Conservation (phyloP, 2,113 vertebrate genomes). For the Hippocampus comes region DNA sequence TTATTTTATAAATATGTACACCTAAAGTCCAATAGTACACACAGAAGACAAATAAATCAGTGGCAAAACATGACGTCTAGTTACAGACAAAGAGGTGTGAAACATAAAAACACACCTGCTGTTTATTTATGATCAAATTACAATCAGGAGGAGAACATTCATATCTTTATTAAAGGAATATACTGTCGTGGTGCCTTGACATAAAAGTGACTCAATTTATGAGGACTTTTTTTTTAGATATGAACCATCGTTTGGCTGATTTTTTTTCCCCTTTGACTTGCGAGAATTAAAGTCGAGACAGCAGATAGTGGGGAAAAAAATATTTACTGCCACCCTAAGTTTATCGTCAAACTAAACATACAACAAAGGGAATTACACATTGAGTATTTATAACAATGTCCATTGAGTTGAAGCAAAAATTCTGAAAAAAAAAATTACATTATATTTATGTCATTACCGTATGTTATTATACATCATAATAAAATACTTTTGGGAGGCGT, state of each 20-base stretch:
- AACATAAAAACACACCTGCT: neutral
- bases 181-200: neutral
- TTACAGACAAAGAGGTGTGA: constrained; percentile 1
- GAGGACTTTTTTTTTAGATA: neutral
- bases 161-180: constrained; percentile 31
- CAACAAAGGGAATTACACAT: too few relatives aligned
- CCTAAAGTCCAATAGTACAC: constrained; percentile 37
- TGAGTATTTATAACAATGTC: neutral
- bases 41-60: constrained; percentile 20
- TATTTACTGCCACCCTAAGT: too few relatives aligned
- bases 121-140: constrained; percentile 28
- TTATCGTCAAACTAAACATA: too few relatives aligned
- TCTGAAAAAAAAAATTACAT: neutral
- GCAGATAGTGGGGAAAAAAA: too few relatives aligned
- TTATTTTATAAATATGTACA: constrained; percentile 49
- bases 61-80: neutral
- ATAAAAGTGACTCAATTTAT: neutral
- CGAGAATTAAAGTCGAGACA: too few relatives aligned
- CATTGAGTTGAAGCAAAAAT: neutral
- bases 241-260: neutral
- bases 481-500: too few relatives aligned
- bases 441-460: neutral
- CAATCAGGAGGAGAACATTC: constrained; percentile 58
- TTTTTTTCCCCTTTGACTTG: neutral
- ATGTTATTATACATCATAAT: too few relatives aligned